phyloP scores from a whole-genome alignment of 2,888 invertebrate species.

The Mechanitis messenoides region DNA sequence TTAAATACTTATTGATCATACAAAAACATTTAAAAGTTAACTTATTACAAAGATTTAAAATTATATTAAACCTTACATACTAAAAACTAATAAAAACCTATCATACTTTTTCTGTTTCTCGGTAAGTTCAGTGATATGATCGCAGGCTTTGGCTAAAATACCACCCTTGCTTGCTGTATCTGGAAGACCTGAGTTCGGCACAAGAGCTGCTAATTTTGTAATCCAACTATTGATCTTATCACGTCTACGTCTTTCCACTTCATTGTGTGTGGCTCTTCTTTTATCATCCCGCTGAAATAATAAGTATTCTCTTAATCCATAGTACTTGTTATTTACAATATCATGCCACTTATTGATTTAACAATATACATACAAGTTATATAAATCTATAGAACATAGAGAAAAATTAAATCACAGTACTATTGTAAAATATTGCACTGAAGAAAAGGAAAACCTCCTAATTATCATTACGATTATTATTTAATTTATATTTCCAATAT shows the following conservation, averaged over 20 bases:
- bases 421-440: no score
- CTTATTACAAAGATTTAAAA: not conserved
- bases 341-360: not conserved
- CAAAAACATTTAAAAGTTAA: not conserved
- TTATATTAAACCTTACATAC: not conserved
- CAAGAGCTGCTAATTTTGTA: conserved; percentile 89
- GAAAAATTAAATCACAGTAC: not conserved
- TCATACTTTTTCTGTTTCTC: conserved; percentile 83
- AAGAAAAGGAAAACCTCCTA: no score
- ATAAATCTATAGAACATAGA: not conserved
- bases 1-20: not conserved
- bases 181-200: conserved; percentile 83
- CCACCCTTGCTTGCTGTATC: conserved; percentile 92
- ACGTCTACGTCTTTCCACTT: conserved; percentile 93
- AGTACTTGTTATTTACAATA: not conserved
- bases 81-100: not conserved
- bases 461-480: no score
- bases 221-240: conserved; percentile 99
- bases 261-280: conserved; percentile 94
- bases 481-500: no score
- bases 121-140: conserved; percentile 92
- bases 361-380: no score
- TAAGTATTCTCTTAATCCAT: not conserved
- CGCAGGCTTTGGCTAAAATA: conserved; percentile 95
- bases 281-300: conserved; percentile 87